Evolutionary conservation across 1,140 invertebrate species (phyloP).

Genomic region (Lerema accius): DNA sequence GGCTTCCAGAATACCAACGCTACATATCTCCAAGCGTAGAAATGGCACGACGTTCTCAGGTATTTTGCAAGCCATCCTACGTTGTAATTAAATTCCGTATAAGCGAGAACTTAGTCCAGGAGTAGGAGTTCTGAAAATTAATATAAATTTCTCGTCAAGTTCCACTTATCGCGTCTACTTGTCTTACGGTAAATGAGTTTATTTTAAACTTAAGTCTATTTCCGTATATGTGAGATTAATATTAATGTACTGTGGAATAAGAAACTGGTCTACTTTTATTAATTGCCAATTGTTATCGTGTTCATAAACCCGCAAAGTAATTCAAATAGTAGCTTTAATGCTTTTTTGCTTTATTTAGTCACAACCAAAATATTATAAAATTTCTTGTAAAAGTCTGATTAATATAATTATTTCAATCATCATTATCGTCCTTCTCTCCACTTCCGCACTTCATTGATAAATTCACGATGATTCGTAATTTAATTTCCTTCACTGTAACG

Average conservation of each 20-base stretch:
- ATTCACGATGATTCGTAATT: background rate
- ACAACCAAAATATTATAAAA: too few species aligned
- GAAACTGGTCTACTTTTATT: too few species aligned
- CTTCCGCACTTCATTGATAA: background rate
- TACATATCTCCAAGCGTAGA: constrained; percentile 11
- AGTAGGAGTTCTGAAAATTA: constrained; percentile 46
- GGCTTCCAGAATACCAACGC: constrained; percentile 10
- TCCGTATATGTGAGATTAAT: too few species aligned
- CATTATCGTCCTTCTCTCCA: constrained; percentile 18
- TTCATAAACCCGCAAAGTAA: too few species aligned
- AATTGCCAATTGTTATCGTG: too few species aligned
- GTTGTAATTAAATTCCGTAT: constrained; percentile 43
- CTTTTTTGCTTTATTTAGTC: too few species aligned
- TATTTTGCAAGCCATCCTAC: constrained; percentile 25
- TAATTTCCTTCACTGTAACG: background rate
- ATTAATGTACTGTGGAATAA: too few species aligned
- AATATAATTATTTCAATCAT: too few species aligned
- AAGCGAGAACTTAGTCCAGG: constrained; percentile 32
- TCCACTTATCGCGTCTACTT: constrained; percentile 2
- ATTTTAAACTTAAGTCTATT: too few species aligned
- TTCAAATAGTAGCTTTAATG: too few species aligned
- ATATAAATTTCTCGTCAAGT: constrained; percentile 50
- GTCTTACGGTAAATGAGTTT: background rate
- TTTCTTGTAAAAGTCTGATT: too few species aligned
- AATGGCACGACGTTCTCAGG: constrained; percentile 18